These are phyloP conservation scores for Torymus tubicola DNA, from an alignment of 2,888 invertebrate species.

Conservation along the genomic window DNA sequence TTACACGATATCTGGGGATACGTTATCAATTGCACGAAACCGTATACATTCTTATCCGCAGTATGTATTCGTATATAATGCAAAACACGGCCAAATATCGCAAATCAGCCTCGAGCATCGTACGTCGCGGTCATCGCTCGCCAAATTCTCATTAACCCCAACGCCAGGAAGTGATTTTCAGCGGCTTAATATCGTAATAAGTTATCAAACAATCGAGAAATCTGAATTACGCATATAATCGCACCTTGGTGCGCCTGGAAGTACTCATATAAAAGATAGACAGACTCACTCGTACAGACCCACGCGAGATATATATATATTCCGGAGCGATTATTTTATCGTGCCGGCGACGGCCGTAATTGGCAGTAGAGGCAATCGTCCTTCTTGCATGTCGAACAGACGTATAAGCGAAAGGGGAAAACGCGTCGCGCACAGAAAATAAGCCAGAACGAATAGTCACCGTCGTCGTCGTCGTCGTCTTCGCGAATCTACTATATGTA, in stretches of 20 bases:
- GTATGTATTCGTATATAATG: too few relatives aligned
- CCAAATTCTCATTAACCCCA: not conserved
- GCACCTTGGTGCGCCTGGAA: constrained; percentile 53
- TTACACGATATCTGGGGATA: too few relatives aligned
- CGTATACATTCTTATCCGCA: too few relatives aligned
- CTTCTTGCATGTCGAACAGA: constrained; percentile 69
- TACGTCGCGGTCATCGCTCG: not conserved
- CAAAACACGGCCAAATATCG: too few relatives aligned
- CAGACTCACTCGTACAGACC: not conserved
- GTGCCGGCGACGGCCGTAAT: constrained; percentile 67
- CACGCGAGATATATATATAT: constrained; percentile 52
- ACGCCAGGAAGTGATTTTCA: not conserved
- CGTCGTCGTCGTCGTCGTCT: not conserved
- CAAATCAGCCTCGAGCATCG: too few relatives aligned
- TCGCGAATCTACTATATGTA: not conserved
- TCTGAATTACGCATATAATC: constrained; percentile 44
- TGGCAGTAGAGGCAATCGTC: constrained; percentile 65
- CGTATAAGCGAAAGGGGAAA: constrained; percentile 62
- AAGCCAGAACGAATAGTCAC: not conserved
- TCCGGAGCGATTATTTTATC: constrained; percentile 65
- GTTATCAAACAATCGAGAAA: constrained; percentile 39
- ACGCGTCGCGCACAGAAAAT: constrained; percentile 51
- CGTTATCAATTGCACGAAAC: too few relatives aligned
- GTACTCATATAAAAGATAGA: constrained; percentile 60
- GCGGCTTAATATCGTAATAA: constrained; percentile 6